Conservation (phyloP, 2,888 invertebrate genomes). For the Phasia obesa region DNA sequence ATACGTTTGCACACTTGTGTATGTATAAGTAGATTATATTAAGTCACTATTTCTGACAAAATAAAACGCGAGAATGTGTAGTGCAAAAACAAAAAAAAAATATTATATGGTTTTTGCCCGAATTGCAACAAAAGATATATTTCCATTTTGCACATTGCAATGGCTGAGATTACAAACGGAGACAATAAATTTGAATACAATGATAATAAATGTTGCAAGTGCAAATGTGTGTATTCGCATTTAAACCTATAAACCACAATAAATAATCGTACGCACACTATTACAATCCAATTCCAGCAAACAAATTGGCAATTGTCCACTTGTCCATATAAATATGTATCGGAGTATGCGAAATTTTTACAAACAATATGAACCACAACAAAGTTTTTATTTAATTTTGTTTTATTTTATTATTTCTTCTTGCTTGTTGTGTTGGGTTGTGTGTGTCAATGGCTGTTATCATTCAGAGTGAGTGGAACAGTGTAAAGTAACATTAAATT, state of each 20-base stretch:
- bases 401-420: conserved; percentile 22
- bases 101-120: not conserved
- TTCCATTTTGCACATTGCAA: conserved; percentile 8
- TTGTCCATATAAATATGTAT: not conserved
- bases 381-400: conserved; percentile 31
- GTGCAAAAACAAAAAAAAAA: not conserved
- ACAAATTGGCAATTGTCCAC: conserved; percentile 17
- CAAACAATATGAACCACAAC: not conserved
- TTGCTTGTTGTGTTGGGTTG: not conserved
- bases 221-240: conserved; percentile 6
- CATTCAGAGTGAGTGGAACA: conserved; percentile 19
- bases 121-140: not conserved
- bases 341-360: not conserved
- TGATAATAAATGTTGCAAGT: conserved; percentile 7
- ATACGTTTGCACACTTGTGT: not conserved
- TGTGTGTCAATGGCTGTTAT: conserved; percentile 27
- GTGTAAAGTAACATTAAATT: conserved; percentile 62
- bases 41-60: conserved; percentile 16
- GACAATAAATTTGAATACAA: conserved; percentile 37
- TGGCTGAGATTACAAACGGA: conserved; percentile 4
- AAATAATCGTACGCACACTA: conserved; percentile 60
- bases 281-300: conserved; percentile 52
- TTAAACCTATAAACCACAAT: conserved; percentile 59
- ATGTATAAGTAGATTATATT: conserved; percentile 4
- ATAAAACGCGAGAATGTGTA: conserved; percentile 27